Evolutionary conservation across 2,888 invertebrate species (phyloP).

Genomic region (Agrotis ipsilon): DNA sequence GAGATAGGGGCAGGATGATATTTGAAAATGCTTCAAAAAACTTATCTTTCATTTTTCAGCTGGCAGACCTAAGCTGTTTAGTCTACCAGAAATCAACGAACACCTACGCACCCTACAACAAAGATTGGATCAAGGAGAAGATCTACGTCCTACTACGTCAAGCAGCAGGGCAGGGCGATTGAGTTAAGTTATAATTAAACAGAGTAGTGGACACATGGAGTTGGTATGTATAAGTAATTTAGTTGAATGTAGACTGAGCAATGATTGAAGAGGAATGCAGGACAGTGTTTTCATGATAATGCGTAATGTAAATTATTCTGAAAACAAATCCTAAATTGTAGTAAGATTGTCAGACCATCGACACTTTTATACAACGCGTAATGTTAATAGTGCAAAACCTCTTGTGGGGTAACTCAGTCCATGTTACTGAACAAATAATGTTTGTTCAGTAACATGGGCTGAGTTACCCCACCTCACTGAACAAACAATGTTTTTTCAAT

Average conservation of each 20-base stretch:
- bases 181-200: constrained; percentile 25
- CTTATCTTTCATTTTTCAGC: constrained; percentile 78
- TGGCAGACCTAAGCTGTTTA: constrained; percentile 98
- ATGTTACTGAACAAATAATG: too few relatives aligned
- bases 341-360: too few relatives aligned
- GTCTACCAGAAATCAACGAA: constrained; percentile 99
- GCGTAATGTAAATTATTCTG: too few relatives aligned
- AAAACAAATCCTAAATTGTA: too few relatives aligned
- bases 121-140: constrained; percentile 99
- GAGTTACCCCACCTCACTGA: too few relatives aligned
- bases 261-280: not conserved
- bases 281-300: not conserved
- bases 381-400: too few relatives aligned
- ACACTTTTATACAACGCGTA: too few relatives aligned
- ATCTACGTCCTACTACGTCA: constrained; percentile 98
- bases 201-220: constrained; percentile 42
- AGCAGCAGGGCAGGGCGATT: constrained; percentile 94
- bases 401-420: too few relatives aligned
- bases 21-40: too few relatives aligned
- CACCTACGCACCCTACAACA: constrained; percentile 99
- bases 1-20: too few relatives aligned
- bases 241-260: not conserved
- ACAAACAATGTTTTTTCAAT: too few relatives aligned
- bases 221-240: constrained; percentile 5
- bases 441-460: too few relatives aligned